Conservation (phyloP, 2,113 vertebrate species). For the Ellobius talpinus region DNA sequence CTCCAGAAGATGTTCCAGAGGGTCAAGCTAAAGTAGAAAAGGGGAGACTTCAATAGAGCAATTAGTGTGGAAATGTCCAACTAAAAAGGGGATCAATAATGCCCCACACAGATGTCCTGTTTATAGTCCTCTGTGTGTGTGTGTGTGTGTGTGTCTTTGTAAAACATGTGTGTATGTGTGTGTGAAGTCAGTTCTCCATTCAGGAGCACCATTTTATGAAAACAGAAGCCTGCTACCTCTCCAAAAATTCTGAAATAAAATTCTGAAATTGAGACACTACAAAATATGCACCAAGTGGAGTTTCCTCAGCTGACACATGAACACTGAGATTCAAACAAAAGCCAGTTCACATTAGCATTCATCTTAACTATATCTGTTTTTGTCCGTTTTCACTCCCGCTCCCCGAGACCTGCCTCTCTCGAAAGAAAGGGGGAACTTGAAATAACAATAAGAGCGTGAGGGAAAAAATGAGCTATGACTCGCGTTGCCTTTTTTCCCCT, state of each 20-base stretch:
- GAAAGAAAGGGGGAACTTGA: not conserved
- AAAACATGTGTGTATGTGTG: not conserved
- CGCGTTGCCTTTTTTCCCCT: not conserved
- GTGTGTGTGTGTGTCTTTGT: not conserved
- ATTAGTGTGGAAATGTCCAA: not conserved
- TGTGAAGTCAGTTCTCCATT: not conserved
- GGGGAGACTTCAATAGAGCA: not conserved
- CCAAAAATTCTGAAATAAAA: constrained; percentile 33
- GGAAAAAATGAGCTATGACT: constrained; percentile 55
- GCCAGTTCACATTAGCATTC: not conserved
- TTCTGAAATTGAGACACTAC: constrained; percentile 37
- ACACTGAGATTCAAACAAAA: not conserved
- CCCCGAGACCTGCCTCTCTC: not conserved
- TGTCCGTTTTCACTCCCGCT: not conserved
- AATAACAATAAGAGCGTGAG: constrained; percentile 40
- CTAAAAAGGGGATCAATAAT: not conserved
- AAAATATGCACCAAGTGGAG: not conserved
- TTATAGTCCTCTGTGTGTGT: not conserved
- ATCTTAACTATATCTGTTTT: not conserved
- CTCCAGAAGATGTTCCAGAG: not conserved
- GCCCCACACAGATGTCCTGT: not conserved
- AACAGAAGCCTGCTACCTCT: not conserved
- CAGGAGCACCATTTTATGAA: not conserved
- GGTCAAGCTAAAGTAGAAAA: not conserved
- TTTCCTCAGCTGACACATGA: not conserved